Percentiles rank a stretch among this genome's conserved stretches.
phyloP scores from a whole-genome alignment of 1,140 invertebrate species.

The Notospermus geniculatus region DNA sequence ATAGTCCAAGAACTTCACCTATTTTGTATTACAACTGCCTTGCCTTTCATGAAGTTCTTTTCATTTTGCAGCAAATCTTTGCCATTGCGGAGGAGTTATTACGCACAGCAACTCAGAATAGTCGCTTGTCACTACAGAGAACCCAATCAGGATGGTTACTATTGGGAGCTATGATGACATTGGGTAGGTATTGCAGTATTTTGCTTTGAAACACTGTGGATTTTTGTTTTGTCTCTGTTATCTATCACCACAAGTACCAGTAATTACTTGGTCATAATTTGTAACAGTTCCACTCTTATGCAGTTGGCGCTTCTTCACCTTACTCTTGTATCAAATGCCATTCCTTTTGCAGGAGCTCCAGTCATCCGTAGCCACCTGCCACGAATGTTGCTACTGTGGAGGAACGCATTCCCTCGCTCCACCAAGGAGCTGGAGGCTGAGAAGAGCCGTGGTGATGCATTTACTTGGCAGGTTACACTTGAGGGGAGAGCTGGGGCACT shows the following conservation, averaged over 20 bases:
- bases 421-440: slow-evolving; percentile 89
- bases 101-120: slow-evolving; percentile 95
- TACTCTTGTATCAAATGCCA: no score
- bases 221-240: no score
- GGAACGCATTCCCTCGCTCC: slow-evolving; percentile 95
- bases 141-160: slow-evolving; percentile 97
- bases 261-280: neutral
- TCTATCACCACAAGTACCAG: neutral
- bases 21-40: no score
- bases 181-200: slow-evolving; percentile 68
- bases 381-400: slow-evolving; percentile 91
- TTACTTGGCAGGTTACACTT: slow-evolving; percentile 98
- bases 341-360: slow-evolving; percentile 70
- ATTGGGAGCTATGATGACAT: slow-evolving; percentile 93
- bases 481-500: slow-evolving; percentile 94
- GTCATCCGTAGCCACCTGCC: slow-evolving; percentile 72
- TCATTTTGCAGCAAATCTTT: slow-evolving; percentile 74
- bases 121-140: slow-evolving; percentile 86
- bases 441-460: slow-evolving; percentile 94
- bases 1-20: no score
- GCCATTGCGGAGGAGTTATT: slow-evolving; percentile 95
- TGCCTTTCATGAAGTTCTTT: no score
- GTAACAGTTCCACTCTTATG: no score
- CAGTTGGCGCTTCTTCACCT: no score
- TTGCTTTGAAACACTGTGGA: no score